Evolutionary conservation across 2,797 vertebrate genomes (phyloP).

Genomic region (Ctenosaura bakeri): DNA sequence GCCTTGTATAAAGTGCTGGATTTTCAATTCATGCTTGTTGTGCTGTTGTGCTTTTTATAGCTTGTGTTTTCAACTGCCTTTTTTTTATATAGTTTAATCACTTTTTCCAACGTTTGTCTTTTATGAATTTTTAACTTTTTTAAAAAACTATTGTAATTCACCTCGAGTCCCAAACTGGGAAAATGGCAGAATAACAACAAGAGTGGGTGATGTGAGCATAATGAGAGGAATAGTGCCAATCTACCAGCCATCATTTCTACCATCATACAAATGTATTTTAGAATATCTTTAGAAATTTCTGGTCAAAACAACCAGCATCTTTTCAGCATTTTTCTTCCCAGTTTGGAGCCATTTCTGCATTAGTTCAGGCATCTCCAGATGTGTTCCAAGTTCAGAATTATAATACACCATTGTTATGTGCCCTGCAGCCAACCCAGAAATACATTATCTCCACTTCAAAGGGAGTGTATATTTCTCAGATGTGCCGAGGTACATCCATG

Average conservation of each 20-base stretch:
- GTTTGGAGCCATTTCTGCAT: slow-evolving; percentile 18
- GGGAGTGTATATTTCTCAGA: background rate
- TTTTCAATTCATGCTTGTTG: too few relatives aligned
- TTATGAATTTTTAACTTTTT: background rate
- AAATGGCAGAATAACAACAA: background rate
- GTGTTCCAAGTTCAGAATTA: slow-evolving; percentile 22
- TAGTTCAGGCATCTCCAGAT: background rate
- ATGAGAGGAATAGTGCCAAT: background rate
- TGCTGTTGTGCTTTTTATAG: too few relatives aligned
- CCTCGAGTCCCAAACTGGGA: too few relatives aligned
- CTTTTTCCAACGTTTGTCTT: background rate
- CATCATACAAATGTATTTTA: background rate
- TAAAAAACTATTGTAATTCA: too few relatives aligned
- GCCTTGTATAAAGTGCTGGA: too few relatives aligned
- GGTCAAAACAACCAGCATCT: background rate
- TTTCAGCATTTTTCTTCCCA: background rate
- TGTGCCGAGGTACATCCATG: background rate
- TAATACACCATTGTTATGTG: slow-evolving; percentile 8
- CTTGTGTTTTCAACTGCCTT: too few relatives aligned
- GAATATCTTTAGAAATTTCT: background rate
- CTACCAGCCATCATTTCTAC: background rate
- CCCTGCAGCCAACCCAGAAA: background rate
- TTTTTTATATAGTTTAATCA: too few relatives aligned
- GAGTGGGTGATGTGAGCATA: background rate
- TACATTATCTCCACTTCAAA: slow-evolving; percentile 39